Evolutionary conservation across 2,888 invertebrate species (phyloP).

Genomic region (Chironomus tentans): DNA sequence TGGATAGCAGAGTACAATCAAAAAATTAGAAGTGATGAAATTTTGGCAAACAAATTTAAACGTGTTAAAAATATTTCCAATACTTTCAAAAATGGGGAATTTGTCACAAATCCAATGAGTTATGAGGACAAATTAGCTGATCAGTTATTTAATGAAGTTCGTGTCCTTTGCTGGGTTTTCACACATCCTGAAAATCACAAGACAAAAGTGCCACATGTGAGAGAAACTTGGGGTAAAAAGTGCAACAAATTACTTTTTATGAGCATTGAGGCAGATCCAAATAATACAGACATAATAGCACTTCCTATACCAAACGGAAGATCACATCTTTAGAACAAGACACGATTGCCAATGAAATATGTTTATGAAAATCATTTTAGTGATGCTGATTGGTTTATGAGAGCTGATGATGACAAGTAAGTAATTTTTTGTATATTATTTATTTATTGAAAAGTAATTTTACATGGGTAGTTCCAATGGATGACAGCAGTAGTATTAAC

Average conservation of each 20-base stretch:
- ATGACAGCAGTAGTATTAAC: too few relatives aligned
- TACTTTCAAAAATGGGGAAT: too few relatives aligned
- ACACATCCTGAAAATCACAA: background rate
- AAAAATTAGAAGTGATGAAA: too few relatives aligned
- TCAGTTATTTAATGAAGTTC: background rate
- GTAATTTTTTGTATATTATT: background rate
- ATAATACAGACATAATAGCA: background rate
- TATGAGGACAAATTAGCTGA: background rate
- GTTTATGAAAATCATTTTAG: background rate
- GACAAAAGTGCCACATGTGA: background rate
- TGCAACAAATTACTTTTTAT: constrained; percentile 1
- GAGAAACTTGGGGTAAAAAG: background rate
- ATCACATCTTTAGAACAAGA: background rate
- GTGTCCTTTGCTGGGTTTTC: background rate
- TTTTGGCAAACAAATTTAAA: too few relatives aligned
- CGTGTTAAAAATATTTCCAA: too few relatives aligned
- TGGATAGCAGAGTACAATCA: too few relatives aligned
- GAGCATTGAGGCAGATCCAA: background rate
- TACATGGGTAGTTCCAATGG: too few relatives aligned
- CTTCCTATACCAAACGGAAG: background rate
- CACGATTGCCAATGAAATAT: background rate
- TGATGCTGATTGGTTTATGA: background rate
- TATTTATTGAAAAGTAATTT: too few relatives aligned
- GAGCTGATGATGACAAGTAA: background rate
- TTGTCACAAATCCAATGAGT: too few relatives aligned